Evolutionary conservation across 1,140 invertebrate genomes (phyloP).

Genomic region (Chironomus striatipennis): DNA sequence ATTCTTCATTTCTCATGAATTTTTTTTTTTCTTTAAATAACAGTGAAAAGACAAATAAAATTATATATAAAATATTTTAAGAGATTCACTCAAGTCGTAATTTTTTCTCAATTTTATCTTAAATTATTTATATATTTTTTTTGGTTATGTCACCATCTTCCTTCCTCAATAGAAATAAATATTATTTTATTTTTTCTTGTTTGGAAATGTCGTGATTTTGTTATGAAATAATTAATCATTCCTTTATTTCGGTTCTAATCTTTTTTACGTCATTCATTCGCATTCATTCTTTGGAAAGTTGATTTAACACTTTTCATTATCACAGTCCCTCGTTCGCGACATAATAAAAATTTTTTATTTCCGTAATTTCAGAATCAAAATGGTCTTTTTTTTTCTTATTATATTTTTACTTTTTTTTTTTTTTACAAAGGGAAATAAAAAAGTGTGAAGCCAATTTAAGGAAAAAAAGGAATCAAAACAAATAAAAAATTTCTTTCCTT

Average conservation of each 20-base stretch:
- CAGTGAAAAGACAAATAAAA: neutral
- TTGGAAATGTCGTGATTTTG: no score
- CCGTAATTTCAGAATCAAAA: neutral
- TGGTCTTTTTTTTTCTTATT: neutral
- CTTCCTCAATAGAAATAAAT: no score
- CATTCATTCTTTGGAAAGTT: neutral
- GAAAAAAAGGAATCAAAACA: neutral
- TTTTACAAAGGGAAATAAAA: neutral
- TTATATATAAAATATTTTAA: neutral
- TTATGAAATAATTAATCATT: neutral
- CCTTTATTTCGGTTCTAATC: neutral
- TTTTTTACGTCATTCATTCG: neutral
- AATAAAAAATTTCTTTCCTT: no score
- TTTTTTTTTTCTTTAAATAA: neutral
- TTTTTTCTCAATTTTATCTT: constrained; percentile 28
- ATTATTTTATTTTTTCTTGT: no score
- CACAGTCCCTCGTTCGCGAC: neutral
- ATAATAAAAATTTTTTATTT: neutral
- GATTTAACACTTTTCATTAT: neutral
- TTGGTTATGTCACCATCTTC: no score
- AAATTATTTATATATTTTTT: no score
- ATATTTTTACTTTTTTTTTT: neutral
- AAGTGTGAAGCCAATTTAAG: neutral
- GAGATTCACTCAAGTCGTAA: constrained; percentile 28
- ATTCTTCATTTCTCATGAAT: neutral